Evolutionary conservation across 2,888 invertebrate species (phyloP), one percentile per base, ranked within the genome.

Genomic region (Melanostoma mellinum): DNA sequence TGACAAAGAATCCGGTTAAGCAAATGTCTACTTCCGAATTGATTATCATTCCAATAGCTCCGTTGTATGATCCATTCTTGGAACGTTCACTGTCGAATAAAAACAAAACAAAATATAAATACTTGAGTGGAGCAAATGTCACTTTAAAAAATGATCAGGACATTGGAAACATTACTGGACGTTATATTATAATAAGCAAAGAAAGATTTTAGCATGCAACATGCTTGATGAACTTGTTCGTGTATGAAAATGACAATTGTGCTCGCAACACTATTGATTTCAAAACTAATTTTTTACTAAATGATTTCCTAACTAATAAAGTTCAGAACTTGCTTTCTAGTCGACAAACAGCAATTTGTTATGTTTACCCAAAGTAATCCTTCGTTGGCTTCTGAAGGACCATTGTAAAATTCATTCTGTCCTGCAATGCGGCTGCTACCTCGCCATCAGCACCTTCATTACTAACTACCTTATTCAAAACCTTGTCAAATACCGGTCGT

Each of bases 1-100:
- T 92, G 8, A 92, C 88, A 80, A 92, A 92, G 81, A 91, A 90
- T 20, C 91, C 90, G 0, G 91, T 91, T 44, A 92, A 77, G 44
- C 90, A 89, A 9, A 92, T 88, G 80, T 92, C 92, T 60, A 89
- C 86, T 53, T 90, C 88, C 20, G 88, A 88, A 5, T 86, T 87
- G 2, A 90, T 86, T 6, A 92, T 87, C 6, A 90, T 90, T n/a
- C 90, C 90, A 6, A 92, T 89, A 5, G 89, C 90, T 2, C 92
- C 92, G 30, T 88, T 91, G 42, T 89, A 90, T 6, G 88, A 88
- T 5, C 92, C 92, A 84, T 91, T 88, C 50, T 80, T 53, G 0
- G 73, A 35, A 48, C 81, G 81, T 53, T 84, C 87, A 2, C 89
- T 89, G 50, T 5, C 72, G 50, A 38, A 46, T 32, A n/a, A 67